phyloP scores from a whole-genome alignment of 2,113 vertebrate species.

The Neolamprologus brichardi region DNA sequence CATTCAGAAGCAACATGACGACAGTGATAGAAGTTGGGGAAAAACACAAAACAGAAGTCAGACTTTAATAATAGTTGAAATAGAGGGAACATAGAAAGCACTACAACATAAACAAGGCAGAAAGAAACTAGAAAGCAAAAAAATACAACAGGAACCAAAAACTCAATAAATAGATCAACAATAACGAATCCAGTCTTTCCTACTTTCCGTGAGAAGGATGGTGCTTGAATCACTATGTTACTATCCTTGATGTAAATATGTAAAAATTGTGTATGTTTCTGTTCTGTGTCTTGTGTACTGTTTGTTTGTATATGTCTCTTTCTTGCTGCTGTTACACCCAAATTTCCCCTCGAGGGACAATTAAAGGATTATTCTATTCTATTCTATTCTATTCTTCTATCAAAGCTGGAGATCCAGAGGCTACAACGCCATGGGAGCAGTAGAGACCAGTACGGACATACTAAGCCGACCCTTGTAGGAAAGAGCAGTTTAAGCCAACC shows the following conservation, averaged over 20 bases:
- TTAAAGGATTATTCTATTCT: background rate
- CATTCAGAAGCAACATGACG: background rate
- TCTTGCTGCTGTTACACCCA: rapidly evolving
- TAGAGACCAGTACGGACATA: background rate
- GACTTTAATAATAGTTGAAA: background rate
- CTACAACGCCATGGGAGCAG: background rate
- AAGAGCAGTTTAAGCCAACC: background rate
- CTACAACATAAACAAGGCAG: background rate
- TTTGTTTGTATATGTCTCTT: background rate
- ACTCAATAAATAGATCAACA: background rate
- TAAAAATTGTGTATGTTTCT: background rate
- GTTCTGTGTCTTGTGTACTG: background rate
- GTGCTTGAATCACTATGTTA: background rate
- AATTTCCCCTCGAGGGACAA: rapidly evolving
- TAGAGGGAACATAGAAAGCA: background rate
- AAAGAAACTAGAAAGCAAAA: background rate
- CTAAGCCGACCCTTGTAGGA: background rate
- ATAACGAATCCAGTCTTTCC: background rate
- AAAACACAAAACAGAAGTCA: background rate
- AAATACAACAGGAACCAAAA: background rate
- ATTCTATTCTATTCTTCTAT: background rate
- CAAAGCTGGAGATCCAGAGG: background rate
- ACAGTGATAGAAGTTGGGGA: background rate
- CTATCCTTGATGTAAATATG: background rate
- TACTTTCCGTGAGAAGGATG: background rate